A percentile compares a stretch with the other conserved stretches of the same genome.
These are phyloP conservation scores for Tichodroma muraria DNA, from an alignment of 2,113 vertebrate genomes.

Conservation along the genomic window DNA sequence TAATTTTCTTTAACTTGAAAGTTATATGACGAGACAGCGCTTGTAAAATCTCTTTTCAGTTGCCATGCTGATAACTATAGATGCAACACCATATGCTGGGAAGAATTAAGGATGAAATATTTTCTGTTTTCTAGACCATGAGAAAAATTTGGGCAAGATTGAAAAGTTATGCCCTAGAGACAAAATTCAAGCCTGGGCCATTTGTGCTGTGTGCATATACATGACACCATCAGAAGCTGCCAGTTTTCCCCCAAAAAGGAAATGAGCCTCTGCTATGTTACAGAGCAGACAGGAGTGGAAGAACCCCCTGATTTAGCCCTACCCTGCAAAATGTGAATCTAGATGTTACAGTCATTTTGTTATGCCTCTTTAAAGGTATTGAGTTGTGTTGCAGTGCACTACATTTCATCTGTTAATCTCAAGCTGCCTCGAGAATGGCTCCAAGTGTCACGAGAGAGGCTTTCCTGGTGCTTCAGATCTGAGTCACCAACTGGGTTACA, in stretches of 20 bases:
- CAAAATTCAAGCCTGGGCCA: background rate
- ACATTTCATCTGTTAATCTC: background rate
- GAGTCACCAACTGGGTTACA: background rate
- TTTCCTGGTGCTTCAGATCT: background rate
- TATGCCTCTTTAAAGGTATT: background rate
- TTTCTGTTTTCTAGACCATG: slow-evolving; percentile 40
- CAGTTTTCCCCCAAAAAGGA: background rate
- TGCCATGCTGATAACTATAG: background rate
- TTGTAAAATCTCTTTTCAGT: background rate
- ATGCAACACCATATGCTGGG: background rate
- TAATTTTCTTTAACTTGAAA: background rate
- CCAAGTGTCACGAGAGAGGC: background rate
- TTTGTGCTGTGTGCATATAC: background rate
- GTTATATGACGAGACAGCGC: background rate
- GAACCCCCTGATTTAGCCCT: background rate
- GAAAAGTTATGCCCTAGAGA: slow-evolving; percentile 29
- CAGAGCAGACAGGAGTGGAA: background rate
- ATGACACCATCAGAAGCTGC: background rate
- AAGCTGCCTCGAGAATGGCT: background rate
- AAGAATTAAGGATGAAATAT: background rate
- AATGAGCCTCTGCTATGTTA: background rate
- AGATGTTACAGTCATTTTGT: background rate
- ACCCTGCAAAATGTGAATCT: background rate
- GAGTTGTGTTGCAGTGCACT: background rate
- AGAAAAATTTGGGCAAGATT: slow-evolving; percentile 44